Evolutionary conservation across 2,888 invertebrate species (phyloP), one percentile per base, ranked within the genome.

Genomic region (Drosophila tanythrix): DNA sequence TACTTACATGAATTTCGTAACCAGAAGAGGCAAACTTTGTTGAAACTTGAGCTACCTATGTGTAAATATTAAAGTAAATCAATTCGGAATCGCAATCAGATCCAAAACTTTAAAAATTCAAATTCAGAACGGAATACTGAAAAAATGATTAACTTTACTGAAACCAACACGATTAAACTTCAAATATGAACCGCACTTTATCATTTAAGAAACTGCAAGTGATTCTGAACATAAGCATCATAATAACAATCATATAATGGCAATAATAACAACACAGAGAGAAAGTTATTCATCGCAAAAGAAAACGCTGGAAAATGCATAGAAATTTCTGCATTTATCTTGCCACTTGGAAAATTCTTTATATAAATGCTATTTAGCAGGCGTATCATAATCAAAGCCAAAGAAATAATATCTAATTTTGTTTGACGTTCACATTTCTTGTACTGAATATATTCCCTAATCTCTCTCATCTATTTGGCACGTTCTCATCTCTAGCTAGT

Each of bases 401-500:
- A 51, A 51, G 29, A 29, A 29, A 18, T 18, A 18, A 51, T 51
- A n/a, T 6, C n/a, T 0, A n/a, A 29, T 51, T 51, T 13, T 29
- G 25, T 33, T 27, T 18, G 18, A 0, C 8, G 18, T 31, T 35
- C 29, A 21, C 27, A 48, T 43, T 57, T 59, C 21, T 36, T 15
- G 15, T 21, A 48, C 51, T 51, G 25, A 46, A 46, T 33, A 6
- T 36, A 18, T 59, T 1, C 6, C 27, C 46, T 15, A 33, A 33
- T 25, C 36, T 25, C 21, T 27, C 25, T 21, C 27, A 40, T 38
- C 55, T 25, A 46, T 61, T 51, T 56, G 52, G 55, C 71, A 70
- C 71, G 57, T 46, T 80, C 35, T 33, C 66, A 70, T 79, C 80
- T 61, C 80, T 66, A 64, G 25, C 65, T 7, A 13, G 11, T 50